Base-by-base conservation (phyloP, 2,888 invertebrate genomes). In the Psylliodes chrysocephalus region DNA sequence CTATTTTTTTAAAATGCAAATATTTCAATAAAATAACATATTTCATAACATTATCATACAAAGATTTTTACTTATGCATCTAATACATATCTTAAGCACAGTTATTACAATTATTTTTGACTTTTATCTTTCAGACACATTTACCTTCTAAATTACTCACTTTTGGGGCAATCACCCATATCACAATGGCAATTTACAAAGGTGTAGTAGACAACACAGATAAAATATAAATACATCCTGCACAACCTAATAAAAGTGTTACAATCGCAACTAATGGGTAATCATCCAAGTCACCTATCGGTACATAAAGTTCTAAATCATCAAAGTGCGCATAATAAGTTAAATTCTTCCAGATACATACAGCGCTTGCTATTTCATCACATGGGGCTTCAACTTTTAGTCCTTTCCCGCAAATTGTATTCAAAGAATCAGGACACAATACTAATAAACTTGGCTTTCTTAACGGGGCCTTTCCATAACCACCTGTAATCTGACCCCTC, bases 161-260 rank as follows among this genome's bases (percentile, higher is more conserved):
- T n/a, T n/a, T n/a, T n/a, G n/a, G n/a, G n/a, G n/a, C n/a, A n/a
- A n/a, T n/a, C n/a, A n/a, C n/a, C n/a, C n/a, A n/a, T n/a, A n/a
- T n/a, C n/a, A n/a, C n/a, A n/a, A n/a, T n/a, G n/a, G n/a, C 54
- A 25, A 30, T 15, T 69, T 65, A 74, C 30, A 74, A 64, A 28
- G 69, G 68, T 14, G 69, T 68, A 22, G 70, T 73, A n/a, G 81
- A 79, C 60, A 82, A 74, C 53, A 83, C 68, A 22, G 83, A 82
- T 59, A 84, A 75, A 54, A 84, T 77, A 72, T 84, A 84, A 71
- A 84, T 80, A 64, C 83, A 83, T 2, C 84, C 84, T 57, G 80
- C 79, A 76, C 83, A 84, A 6, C 83, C 83, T 30, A 83, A 74
- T 17, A 84, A 68, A 47, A 83, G 72, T 6, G 83, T 81, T 14